Percentiles rank a stretch among this genome's conserved stretches.
Evolutionary conservation across 2,113 vertebrate species (phyloP).

Genomic region (Leiothrix lutea): DNA sequence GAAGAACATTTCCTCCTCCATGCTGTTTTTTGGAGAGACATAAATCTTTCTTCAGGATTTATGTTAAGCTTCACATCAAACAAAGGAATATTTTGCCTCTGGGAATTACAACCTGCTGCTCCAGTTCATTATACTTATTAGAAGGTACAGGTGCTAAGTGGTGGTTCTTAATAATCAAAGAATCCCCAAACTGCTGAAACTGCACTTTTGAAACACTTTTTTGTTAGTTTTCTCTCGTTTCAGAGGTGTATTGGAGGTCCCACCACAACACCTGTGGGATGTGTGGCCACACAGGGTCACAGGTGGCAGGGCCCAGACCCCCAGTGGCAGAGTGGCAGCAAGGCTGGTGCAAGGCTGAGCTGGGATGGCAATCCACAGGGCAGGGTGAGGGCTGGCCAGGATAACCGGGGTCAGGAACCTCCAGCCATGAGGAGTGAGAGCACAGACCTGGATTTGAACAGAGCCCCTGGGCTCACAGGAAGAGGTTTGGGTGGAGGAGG

Average conservation of each 20-base stretch:
- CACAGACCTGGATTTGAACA: fast-evolving
- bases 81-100: not conserved
- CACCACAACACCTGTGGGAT: too few species aligned
- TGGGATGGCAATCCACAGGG: fast-evolving
- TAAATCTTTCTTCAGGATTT: not conserved
- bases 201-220: not conserved
- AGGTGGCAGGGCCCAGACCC: fast-evolving
- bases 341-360: too few species aligned
- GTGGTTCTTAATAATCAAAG: not conserved
- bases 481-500: too few species aligned
- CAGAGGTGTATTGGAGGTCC: not conserved
- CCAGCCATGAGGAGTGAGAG: fast-evolving
- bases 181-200: not conserved
- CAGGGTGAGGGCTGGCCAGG: not conserved
- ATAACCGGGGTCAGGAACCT: fast-evolving
- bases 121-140: not conserved
- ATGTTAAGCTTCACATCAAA: not conserved
- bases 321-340: fast-evolving
- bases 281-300: fast-evolving
- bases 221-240: not conserved
- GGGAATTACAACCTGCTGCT: not conserved
- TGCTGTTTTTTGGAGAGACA: not conserved
- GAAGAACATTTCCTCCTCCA: not conserved
- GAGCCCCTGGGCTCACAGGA: not conserved
- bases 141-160: not conserved